Conservation (phyloP, 2,113 vertebrate species). For the Salvelinus namaycush region DNA sequence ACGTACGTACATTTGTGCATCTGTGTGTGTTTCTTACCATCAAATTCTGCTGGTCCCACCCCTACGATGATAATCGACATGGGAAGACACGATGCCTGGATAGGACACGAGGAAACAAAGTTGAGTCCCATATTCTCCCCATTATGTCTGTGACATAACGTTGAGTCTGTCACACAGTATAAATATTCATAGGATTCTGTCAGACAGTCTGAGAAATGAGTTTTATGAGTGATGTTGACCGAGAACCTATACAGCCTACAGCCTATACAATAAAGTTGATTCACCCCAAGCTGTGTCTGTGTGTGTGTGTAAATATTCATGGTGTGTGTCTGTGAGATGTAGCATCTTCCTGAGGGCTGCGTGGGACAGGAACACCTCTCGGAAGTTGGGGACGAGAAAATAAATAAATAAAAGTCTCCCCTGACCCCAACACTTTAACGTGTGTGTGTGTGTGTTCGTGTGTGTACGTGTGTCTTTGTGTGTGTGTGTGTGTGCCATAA, state of each 20-base stretch:
- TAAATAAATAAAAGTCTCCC: slow-evolving; percentile 8
- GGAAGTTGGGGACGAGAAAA: slow-evolving; percentile 21
- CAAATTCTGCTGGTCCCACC: not conserved
- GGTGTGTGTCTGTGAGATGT: too few relatives aligned
- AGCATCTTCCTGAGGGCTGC: not conserved
- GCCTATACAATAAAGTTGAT: not conserved
- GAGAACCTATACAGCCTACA: not conserved
- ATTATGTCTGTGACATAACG: too few relatives aligned
- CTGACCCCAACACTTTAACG: too few relatives aligned
- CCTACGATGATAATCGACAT: not conserved
- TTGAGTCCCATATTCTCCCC: too few relatives aligned
- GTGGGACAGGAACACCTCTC: not conserved
- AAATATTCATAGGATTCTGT: too few relatives aligned
- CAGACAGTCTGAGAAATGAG: too few relatives aligned
- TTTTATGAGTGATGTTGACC: too few relatives aligned
- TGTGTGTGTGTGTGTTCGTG: not conserved
- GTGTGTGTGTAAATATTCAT: not conserved
- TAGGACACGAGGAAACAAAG: not conserved
- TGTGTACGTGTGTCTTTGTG: not conserved
- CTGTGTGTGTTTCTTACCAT: slow-evolving; percentile 1
- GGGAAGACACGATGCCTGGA: not conserved
- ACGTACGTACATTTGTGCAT: not conserved
- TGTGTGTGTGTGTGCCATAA: not conserved
- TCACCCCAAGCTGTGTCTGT: not conserved
- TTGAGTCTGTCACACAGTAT: too few relatives aligned